Percentiles rank a stretch among this genome's conserved stretches.
Conservation (phyloP, 2,113 vertebrate genomes). For the Odocoileus hemionus region DNA sequence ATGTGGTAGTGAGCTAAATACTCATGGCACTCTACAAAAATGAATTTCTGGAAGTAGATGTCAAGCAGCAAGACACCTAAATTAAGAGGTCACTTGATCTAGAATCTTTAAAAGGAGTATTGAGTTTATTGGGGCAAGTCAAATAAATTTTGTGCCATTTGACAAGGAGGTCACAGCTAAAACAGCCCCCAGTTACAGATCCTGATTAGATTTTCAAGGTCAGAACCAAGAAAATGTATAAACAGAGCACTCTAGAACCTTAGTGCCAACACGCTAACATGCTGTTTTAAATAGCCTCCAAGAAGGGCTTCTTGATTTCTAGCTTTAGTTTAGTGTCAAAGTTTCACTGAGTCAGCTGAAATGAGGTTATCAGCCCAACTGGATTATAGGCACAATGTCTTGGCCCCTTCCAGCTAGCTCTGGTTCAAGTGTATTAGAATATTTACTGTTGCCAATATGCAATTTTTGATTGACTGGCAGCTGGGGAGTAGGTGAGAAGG, state of each 20-base stretch:
- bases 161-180: constrained; percentile 31
- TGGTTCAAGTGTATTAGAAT: neutral
- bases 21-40: constrained; percentile 21
- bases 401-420: neutral
- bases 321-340: neutral
- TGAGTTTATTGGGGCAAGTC: constrained; percentile 1
- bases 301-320: neutral
- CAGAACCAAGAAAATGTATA: neutral
- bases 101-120: constrained; percentile 25
- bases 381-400: neutral
- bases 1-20: neutral
- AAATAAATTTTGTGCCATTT: constrained; percentile 29
- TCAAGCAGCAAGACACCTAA: constrained; percentile 33
- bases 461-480: neutral
- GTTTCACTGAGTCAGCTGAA: neutral
- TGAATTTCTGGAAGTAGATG: constrained; percentile 36
- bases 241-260: neutral
- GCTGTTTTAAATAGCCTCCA: neutral
- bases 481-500: neutral
- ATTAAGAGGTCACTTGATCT: constrained; percentile 42
- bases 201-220: constrained; percentile 38
- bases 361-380: neutral
- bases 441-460: neutral
- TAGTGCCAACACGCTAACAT: neutral
- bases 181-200: neutral